phyloP scores from a whole-genome alignment of 2,113 vertebrate genomes.

The Phasianus colchicus region DNA sequence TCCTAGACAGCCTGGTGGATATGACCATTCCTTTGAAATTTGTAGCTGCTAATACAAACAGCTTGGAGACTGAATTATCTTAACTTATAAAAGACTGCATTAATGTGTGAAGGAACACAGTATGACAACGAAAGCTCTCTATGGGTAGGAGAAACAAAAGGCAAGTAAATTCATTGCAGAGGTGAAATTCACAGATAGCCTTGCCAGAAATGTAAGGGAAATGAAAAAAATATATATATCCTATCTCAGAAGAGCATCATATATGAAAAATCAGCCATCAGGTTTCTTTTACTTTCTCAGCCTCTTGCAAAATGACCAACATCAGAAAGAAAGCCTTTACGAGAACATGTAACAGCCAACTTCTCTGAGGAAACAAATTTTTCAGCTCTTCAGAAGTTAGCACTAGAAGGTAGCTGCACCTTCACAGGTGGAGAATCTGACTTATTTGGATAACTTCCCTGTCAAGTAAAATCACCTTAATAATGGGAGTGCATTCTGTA shows the following conservation, averaged over 20 bases:
- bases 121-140: not conserved
- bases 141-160: not conserved
- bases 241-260: not conserved
- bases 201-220: not conserved
- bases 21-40: not conserved
- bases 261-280: not conserved
- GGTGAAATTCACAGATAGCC: not conserved
- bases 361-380: not conserved
- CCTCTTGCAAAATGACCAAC: not conserved
- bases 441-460: not conserved
- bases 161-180: not conserved
- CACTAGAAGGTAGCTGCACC: not conserved
- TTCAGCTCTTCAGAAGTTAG: not conserved
- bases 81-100: not conserved
- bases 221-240: not conserved
- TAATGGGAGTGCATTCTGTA: not conserved
- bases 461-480: not conserved
- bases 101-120: not conserved
- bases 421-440: not conserved
- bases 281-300: not conserved
- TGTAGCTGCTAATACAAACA: not conserved
- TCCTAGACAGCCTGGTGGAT: not conserved
- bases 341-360: not conserved
- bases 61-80: not conserved
- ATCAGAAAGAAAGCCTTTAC: not conserved